Base-by-base conservation (phyloP, 2,797 vertebrate genomes). In the Streptopelia turtur region DNA sequence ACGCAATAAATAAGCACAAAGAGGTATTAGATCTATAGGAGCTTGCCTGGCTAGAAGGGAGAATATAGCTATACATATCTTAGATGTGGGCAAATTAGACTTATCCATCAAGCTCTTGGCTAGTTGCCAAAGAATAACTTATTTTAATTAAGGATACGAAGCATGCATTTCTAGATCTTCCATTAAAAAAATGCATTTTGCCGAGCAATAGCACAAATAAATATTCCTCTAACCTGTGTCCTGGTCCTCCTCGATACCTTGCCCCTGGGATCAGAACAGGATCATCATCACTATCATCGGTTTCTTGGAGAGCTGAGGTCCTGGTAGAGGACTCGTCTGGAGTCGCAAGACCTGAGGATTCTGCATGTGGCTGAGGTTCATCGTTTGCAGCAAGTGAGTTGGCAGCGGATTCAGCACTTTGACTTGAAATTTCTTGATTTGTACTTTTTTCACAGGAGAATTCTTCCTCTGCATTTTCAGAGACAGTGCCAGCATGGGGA, bases 201-300 rank as follows among this genome's bases (percentile, higher is more conserved):
- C 5, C 45, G 53, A 76, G 53, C 24, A 63, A n/a, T 6, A 76
- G 45, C 45, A 64, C 37, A 59, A 55, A 1, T 13, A n/a, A 49
- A 17, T 15, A 7, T 4, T 45, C 3, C 70, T 95, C 98, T 81
- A 96, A 99, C 99, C 99, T 99, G 95, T 99, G 99, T 21, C 99
- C 99, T 78, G 99, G 99, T 93, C 97, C 98, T 81, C 99, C 98
- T 97, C 99, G 98, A 79, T 98, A 99, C 97, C 99, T 98, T n/a
- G 99, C 97, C 3, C 99, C 98, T 0, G 99, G 99, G 96, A 99
- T 99, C 31, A 99, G 98, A 65, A 99, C 99, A 0, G 99, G 99
- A 86, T 99, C 99, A 15, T 99, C 99, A 4, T 99, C 99, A 28
- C 99, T 99, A 97, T 99, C 99, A 11, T 99, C 99, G 0, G 99